These are phyloP conservation scores for Ophiodon elongatus DNA, from an alignment of 2,113 vertebrate genomes.

Conservation along the genomic window DNA sequence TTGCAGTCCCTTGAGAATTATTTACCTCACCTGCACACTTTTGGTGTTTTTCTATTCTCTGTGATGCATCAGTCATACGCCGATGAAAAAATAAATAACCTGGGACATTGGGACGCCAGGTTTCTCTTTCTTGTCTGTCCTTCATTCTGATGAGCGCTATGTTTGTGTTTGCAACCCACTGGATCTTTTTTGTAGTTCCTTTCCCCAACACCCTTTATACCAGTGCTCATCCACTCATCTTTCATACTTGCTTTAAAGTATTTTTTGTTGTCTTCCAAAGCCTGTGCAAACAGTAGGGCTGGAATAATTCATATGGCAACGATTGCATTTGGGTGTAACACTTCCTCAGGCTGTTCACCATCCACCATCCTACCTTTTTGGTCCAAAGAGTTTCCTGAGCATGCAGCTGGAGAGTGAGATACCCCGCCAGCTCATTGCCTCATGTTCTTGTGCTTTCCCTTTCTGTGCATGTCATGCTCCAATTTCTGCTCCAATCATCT, in stretches of 20 bases:
- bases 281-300: slow-evolving; percentile 47
- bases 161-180: slow-evolving; percentile 32
- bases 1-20: neutral
- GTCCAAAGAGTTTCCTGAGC: slow-evolving; percentile 55
- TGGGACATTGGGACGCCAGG: slow-evolving; percentile 7
- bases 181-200: slow-evolving; percentile 39
- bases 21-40: neutral
- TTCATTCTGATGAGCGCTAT: slow-evolving; percentile 29
- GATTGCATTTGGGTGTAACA: slow-evolving; percentile 64
- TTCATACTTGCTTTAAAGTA: slow-evolving; percentile 54
- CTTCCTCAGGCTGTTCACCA: slow-evolving; percentile 60
- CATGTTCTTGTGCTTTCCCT: slow-evolving; percentile 11
- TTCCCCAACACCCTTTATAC: slow-evolving; percentile 36
- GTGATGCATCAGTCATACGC: slow-evolving; percentile 36
- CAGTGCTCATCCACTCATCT: slow-evolving; percentile 44
- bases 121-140: slow-evolving; percentile 4
- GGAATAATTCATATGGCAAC: slow-evolving; percentile 73
- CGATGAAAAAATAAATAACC: slow-evolving; percentile 48
- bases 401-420: slow-evolving; percentile 57
- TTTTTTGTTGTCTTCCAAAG: slow-evolving; percentile 65
- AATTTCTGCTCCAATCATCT: slow-evolving; percentile 23
- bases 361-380: slow-evolving; percentile 53
- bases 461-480: slow-evolving; percentile 3
- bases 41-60: slow-evolving; percentile 25
- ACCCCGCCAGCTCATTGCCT: slow-evolving; percentile 41